phyloP scores from a whole-genome alignment of 2,797 vertebrate genomes.

The Xenopus petersii region DNA sequence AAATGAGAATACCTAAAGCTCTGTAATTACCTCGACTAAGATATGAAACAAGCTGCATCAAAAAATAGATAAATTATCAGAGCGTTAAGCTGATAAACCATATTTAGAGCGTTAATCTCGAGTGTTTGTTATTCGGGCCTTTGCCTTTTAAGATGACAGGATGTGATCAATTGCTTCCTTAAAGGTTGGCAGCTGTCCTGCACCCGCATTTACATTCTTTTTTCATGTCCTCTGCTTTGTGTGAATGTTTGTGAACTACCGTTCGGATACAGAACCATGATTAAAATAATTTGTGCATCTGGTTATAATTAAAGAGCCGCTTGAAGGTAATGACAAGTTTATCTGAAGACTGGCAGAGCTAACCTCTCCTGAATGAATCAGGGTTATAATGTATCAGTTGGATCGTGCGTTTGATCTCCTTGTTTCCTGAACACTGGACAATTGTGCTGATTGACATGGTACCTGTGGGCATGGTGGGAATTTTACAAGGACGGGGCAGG shows the following conservation, averaged over 20 bases:
- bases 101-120: slow-evolving; percentile 67
- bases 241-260: slow-evolving; percentile 71
- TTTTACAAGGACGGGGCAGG: too few species aligned
- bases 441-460: slow-evolving; percentile 31
- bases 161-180: slow-evolving; percentile 63
- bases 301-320: slow-evolving; percentile 74
- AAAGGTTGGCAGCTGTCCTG: slow-evolving; percentile 68
- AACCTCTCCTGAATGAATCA: slow-evolving; percentile 50
- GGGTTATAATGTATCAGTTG: slow-evolving; percentile 39
- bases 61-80: slow-evolving; percentile 71
- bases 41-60: slow-evolving; percentile 61
- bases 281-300: slow-evolving; percentile 80
- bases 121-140: slow-evolving; percentile 72
- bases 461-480: too few species aligned
- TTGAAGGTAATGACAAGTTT: slow-evolving; percentile 71
- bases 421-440: slow-evolving; percentile 34
- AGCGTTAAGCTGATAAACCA: slow-evolving; percentile 61
- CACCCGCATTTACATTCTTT: slow-evolving; percentile 68
- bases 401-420: slow-evolving; percentile 1
- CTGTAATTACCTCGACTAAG: slow-evolving; percentile 21
- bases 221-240: slow-evolving; percentile 54
- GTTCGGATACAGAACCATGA: slow-evolving; percentile 72
- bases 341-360: slow-evolving; percentile 58
- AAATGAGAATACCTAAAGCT: slow-evolving; percentile 9
- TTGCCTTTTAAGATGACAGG: slow-evolving; percentile 74